Evolutionary conservation across 2,888 invertebrate genomes (phyloP), one percentile per base, ranked within the genome.

Genomic region (Eupithecia exiguata): DNA sequence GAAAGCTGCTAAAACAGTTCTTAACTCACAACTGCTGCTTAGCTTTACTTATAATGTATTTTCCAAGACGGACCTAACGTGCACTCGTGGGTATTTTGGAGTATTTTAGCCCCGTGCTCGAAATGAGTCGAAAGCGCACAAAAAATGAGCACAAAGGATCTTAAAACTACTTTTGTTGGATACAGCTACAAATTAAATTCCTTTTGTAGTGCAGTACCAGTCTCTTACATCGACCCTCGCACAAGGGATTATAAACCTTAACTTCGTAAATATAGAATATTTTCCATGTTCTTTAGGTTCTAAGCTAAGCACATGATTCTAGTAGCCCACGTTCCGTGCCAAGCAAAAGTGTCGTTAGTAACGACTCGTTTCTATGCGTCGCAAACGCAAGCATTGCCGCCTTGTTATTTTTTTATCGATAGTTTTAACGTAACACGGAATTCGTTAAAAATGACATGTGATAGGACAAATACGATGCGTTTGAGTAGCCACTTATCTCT

Each of bases 121-220:
- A 16, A 61, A 61, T 30, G 30, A 30, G 30, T 30, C 61, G 30
- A 61, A 30, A 30, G 61, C 61, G 30, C 61, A 61, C 16, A 18
- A 61, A 61, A 61, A 61, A 61, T 16, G 16, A 7, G 30, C 14
- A 61, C 30, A 61, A 61, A 35, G 30, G 61, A 30, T 30, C 18
- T 14, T 61, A 30, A 49, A 61, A 30, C 21, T n/a, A 53, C 53
- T 1, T n/a, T 9, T 53, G 53, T 21, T 53, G 21, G 53, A 12
- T 53, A 53, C 53, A 53, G 53, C 53, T 53, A 53, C 30, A 61
- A 61, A 61, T 61, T 61, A 61, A 30, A 61, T 53, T 53, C 53
- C 53, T 53, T 21, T 5, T 21, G 21, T 53, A 53, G 53, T 53
- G 53, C 53, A 53, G 12, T 53, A 21, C 0, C 4, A 10, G n/a